Conservation (phyloP, 2,888 invertebrate genomes). For the Dusona sp. region DNA sequence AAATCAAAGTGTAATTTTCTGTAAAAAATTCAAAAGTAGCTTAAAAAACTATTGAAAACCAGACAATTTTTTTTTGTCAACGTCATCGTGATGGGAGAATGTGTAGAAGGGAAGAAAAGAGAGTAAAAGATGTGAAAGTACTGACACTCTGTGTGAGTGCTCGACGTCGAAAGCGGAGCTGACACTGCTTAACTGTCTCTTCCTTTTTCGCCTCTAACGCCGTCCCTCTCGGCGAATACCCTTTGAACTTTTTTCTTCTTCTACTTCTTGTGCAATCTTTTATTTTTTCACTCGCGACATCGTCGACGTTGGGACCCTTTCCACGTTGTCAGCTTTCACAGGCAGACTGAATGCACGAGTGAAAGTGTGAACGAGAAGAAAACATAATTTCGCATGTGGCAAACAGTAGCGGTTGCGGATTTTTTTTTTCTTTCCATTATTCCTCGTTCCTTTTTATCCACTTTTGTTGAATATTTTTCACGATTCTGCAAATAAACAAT, state of each 20-base stretch:
- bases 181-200: slow-evolving; percentile 80
- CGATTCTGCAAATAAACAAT: not conserved
- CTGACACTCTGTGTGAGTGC: slow-evolving; percentile 48
- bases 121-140: slow-evolving; percentile 38
- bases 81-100: slow-evolving; percentile 24
- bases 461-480: not conserved
- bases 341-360: slow-evolving; percentile 23
- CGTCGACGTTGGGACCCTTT: slow-evolving; percentile 1
- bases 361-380: not conserved
- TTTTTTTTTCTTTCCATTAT: slow-evolving; percentile 21
- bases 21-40: not conserved
- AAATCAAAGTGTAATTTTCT: not conserved
- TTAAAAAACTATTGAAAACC: not conserved
- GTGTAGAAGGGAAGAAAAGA: slow-evolving; percentile 22
- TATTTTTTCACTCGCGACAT: slow-evolving; percentile 34
- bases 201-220: slow-evolving; percentile 43
- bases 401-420: slow-evolving; percentile 22
- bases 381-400: not conserved
- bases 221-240: slow-evolving; percentile 73
- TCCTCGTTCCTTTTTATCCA: not conserved
- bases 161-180: slow-evolving; percentile 77
- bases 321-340: slow-evolving; percentile 57
- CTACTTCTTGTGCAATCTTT: slow-evolving; percentile 56
- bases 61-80: slow-evolving; percentile 2
- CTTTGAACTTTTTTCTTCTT: slow-evolving; percentile 79